These are phyloP conservation scores for Hyles euphorbiae DNA, from an alignment of 1,140 invertebrate genomes.

Conservation along the genomic window DNA sequence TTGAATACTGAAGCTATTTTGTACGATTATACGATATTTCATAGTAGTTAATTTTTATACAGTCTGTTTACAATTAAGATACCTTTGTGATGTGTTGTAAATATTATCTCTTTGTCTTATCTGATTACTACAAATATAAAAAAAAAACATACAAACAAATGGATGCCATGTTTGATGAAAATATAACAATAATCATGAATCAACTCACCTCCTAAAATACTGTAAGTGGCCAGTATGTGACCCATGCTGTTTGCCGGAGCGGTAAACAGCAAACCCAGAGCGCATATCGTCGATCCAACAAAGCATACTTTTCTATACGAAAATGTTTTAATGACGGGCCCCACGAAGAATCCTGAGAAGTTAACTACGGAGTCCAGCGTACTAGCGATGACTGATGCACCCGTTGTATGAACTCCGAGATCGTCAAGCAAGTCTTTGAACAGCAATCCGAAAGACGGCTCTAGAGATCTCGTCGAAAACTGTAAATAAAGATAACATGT, in stretches of 20 bases:
- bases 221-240: constrained; percentile 84
- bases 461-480: constrained; percentile 84
- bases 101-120: too few relatives aligned
- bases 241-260: constrained; percentile 82
- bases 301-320: constrained; percentile 84
- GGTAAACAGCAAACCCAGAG: constrained; percentile 80
- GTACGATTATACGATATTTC: too few relatives aligned
- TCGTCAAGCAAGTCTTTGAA: constrained; percentile 83
- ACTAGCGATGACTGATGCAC: constrained; percentile 83
- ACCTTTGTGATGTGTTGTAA: too few relatives aligned
- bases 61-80: too few relatives aligned
- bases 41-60: too few relatives aligned
- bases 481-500: constrained; percentile 37
- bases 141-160: neutral
- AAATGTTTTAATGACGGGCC: constrained; percentile 83
- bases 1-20: too few relatives aligned
- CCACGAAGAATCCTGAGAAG: constrained; percentile 85
- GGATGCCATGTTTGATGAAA: constrained; percentile 9
- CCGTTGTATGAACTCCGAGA: constrained; percentile 81
- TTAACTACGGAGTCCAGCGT: constrained; percentile 84
- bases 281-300: constrained; percentile 79
- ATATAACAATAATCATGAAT: neutral
- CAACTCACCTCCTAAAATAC: constrained; percentile 82
- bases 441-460: constrained; percentile 85
- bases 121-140: too few relatives aligned